phyloP scores from a whole-genome alignment of 2,797 vertebrate genomes.

The Tinamus major region DNA sequence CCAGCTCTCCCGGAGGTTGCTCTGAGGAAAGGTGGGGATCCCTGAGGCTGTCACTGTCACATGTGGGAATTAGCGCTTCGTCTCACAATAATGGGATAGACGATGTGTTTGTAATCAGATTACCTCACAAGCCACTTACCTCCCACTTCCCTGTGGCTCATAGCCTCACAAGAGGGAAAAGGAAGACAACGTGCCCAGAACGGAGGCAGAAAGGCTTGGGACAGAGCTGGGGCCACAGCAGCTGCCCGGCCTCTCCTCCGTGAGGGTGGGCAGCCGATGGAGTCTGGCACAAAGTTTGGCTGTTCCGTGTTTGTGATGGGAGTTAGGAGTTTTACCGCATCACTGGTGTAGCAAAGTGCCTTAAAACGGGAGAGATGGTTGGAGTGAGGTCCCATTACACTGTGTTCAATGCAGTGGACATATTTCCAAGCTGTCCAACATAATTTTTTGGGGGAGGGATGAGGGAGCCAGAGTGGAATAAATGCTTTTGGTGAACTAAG shows the following conservation, averaged over 20 bases:
- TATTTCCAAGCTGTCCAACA: accelerated
- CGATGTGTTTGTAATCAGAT: accelerated
- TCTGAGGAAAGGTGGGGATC: accelerated
- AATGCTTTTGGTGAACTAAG: accelerated
- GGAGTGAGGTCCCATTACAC: accelerated
- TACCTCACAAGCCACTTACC: accelerated
- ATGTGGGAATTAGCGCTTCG: accelerated
- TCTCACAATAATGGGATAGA: not conserved
- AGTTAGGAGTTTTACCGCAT: accelerated
- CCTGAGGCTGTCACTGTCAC: too few species aligned
- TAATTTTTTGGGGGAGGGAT: too few species aligned
- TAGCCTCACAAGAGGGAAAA: accelerated
- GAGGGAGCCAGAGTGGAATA: not conserved
- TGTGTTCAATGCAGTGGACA: accelerated
- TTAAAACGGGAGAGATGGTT: accelerated
- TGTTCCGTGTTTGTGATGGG: accelerated
- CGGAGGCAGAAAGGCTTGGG: not conserved
- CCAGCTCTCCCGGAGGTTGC: not conserved
- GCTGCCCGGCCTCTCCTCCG: accelerated
- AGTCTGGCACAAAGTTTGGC: accelerated
- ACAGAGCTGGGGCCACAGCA: accelerated
- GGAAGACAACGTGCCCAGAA: accelerated
- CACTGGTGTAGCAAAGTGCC: not conserved
- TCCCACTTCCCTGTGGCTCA: accelerated
- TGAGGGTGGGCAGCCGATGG: accelerated